A percentile compares a stretch with the other conserved stretches of the same genome.
phyloP scores from a whole-genome alignment of 2,888 invertebrate genomes.

The Trachelus troglodyta region DNA sequence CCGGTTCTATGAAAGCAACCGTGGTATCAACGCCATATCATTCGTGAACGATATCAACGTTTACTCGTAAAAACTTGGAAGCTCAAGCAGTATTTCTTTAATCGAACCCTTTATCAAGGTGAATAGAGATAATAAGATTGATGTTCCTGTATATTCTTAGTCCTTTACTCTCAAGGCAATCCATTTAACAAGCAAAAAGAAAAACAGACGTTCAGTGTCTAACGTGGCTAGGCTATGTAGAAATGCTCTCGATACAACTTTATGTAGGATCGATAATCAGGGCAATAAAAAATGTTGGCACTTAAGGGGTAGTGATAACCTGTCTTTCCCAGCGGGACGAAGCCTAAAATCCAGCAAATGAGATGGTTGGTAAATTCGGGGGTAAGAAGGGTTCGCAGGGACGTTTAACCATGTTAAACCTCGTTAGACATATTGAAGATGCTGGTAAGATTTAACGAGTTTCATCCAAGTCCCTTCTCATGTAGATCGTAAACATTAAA shows the following conservation, averaged over 20 bases:
- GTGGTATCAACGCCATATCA: neutral
- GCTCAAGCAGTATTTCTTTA: neutral
- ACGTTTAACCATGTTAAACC: neutral
- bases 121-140: neutral
- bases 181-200: neutral
- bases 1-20: neutral
- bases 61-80: neutral
- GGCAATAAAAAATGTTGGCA: neutral
- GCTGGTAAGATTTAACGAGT: neutral
- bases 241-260: neutral
- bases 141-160: neutral
- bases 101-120: neutral
- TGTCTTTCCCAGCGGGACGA: neutral
- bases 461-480: neutral
- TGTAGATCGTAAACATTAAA: neutral
- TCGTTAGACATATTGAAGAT: neutral
- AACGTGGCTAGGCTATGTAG: neutral
- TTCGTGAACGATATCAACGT: neutral
- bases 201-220: neutral
- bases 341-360: neutral
- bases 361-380: neutral
- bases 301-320: neutral
- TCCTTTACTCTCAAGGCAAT: neutral
- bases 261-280: neutral
- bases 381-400: neutral